Evolutionary conservation across 2,888 invertebrate genomes (phyloP).

Genomic region (Gryllus longicercus): DNA sequence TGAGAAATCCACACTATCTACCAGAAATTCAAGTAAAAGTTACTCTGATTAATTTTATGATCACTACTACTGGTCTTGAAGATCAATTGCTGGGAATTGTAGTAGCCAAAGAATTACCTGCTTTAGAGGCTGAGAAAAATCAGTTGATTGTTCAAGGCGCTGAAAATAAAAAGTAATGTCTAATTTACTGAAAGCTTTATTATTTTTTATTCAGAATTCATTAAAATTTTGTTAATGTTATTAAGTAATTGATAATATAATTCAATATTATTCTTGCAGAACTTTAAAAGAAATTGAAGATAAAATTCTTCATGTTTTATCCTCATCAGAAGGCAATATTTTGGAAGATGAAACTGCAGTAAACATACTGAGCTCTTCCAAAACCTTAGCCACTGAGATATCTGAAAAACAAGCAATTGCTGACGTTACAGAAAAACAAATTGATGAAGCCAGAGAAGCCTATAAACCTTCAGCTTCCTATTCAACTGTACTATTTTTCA

Average conservation of each 20-base stretch:
- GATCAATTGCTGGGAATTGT: constrained; percentile 87
- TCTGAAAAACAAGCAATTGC: constrained; percentile 85
- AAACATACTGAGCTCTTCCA: constrained; percentile 82
- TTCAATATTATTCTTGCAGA: constrained; percentile 41
- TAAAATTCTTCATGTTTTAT: constrained; percentile 78
- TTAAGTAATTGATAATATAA: no score
- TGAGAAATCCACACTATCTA: constrained; percentile 89
- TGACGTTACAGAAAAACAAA: constrained; percentile 84
- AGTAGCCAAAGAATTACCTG: constrained; percentile 87
- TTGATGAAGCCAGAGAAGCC: constrained; percentile 77
- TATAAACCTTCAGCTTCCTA: constrained; percentile 90
- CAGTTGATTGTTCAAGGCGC: constrained; percentile 84
- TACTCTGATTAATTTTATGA: constrained; percentile 88
- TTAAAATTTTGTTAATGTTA: background rate
- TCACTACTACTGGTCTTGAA: constrained; percentile 81
- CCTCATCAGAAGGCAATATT: constrained; percentile 70
- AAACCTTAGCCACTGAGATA: constrained; percentile 85
- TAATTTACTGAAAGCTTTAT: background rate
- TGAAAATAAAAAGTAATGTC: constrained; percentile 54
- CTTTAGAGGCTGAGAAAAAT: constrained; percentile 86
- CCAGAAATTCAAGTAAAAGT: constrained; percentile 92
- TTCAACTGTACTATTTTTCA: constrained; percentile 87
- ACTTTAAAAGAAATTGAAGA: constrained; percentile 84
- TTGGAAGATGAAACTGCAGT: constrained; percentile 92
- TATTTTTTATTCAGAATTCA: background rate